Base-by-base conservation (phyloP, 2,888 invertebrate genomes). In the Pemphredon lugubris region DNA sequence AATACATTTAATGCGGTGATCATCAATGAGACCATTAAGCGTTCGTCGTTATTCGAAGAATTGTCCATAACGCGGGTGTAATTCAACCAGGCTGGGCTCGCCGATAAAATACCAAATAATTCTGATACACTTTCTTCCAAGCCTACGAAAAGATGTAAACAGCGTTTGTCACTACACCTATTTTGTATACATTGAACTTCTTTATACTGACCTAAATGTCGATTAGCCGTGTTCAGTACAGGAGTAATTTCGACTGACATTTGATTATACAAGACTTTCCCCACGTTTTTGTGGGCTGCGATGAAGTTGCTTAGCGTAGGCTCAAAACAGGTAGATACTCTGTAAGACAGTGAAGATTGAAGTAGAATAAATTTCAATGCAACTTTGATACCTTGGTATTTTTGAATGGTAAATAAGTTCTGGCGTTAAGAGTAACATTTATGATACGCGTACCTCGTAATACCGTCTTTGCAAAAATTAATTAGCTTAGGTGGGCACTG, bases 1-100 rank as follows among this genome's bases (percentile, higher is more conserved):
- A 88, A 72, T 21, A 87, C 75, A 9, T 87, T 83, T 7, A 89
- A 59, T 1, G 88, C 88, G 0, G 87, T 88, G 54, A 88, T 87
- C 77, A 85, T 83, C 50, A 87, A 59, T 5, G 88, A 87, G 2
- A 75, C 65, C 11, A 86, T 83, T 60, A 73, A 69, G 1, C 65
- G 70, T 65, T 86, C 60, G 0, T 87, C 84, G 7, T 53, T 48
- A 44, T 85, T 77, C 0, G 77, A 69, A 9, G 65, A 55, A 42
- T 77, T 74, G 30, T 80, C 73, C 21, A 86, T 73, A 47, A 88
- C 57, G 30, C 66, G 73, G 6, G 79, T 71, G 2, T 80, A 64
- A 13, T 67, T 66, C 13, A 89, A 53, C 87, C 87, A 87, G 6
- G 82, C 84, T 4, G 84, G 86, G 68, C 88, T 88, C 5, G 83